A percentile compares a stretch with the other conserved stretches of the same genome.
phyloP scores from a whole-genome alignment of 2,113 vertebrate species.

The Chamaetylas fuelleborni region DNA sequence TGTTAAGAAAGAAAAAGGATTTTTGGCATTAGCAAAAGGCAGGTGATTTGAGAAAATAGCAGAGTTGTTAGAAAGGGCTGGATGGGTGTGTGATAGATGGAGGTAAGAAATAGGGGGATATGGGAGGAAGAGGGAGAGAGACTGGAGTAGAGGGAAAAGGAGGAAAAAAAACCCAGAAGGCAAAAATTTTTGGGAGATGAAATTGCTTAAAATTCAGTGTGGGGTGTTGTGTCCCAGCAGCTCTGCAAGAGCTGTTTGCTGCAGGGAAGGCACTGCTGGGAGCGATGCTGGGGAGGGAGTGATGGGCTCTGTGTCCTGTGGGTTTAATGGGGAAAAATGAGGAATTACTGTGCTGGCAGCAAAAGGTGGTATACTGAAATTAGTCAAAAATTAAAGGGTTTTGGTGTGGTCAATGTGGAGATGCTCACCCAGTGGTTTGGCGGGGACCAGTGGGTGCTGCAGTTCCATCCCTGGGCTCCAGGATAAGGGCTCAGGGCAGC shows the following conservation, averaged over 20 bases:
- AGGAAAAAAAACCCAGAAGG: not conserved
- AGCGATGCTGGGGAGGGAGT: accelerated
- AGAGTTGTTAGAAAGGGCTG: not conserved
- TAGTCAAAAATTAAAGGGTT: not conserved
- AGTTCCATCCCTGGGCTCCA: not conserved
- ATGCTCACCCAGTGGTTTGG: not conserved
- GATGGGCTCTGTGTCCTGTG: not conserved
- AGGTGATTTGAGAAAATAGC: constrained; percentile 62
- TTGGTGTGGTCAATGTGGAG: not conserved
- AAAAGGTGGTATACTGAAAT: not conserved
- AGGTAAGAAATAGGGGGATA: not conserved
- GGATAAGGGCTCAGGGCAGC: not conserved
- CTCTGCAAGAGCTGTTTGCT: not conserved
- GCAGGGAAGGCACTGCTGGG: not conserved
- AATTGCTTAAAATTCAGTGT: not conserved
- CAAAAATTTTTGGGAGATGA: not conserved
- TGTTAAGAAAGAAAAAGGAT: constrained; percentile 10
- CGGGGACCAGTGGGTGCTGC: not conserved
- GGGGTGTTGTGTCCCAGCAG: not conserved
- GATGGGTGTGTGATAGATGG: not conserved
- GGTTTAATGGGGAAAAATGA: not conserved
- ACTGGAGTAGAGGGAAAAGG: not conserved
- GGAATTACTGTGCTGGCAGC: not conserved
- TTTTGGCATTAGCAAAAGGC: constrained; percentile 30
- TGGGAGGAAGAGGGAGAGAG: not conserved